Percentiles rank a stretch among this genome's conserved stretches.
Conservation (phyloP, 2,888 invertebrate genomes). For the Phalangium opilio region DNA sequence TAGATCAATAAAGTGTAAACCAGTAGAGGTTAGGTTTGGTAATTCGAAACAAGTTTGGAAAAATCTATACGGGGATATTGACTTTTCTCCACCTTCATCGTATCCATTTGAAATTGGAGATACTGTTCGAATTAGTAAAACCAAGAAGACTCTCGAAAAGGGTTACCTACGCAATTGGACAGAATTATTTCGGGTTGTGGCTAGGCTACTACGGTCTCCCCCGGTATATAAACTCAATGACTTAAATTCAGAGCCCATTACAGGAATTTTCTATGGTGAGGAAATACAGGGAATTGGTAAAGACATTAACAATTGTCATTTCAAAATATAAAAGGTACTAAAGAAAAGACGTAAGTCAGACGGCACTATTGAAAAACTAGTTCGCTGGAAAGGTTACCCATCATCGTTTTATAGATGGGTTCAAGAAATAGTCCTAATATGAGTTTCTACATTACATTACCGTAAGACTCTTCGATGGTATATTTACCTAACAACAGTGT, state of each 20-base stretch:
- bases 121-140: neutral
- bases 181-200: slow-evolving; percentile 1
- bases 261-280: slow-evolving; percentile 1
- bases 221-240: neutral
- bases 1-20: slow-evolving; percentile 3
- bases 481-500: slow-evolving; percentile 22
- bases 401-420: no score
- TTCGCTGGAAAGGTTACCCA: no score
- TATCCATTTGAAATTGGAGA: slow-evolving; percentile 1
- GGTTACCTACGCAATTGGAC: slow-evolving; percentile 9
- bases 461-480: slow-evolving; percentile 20
- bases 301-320: neutral
- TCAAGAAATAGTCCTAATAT: neutral
- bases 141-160: slow-evolving; percentile 1
- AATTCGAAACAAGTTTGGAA: neutral
- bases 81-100: neutral
- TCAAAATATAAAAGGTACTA: neutral
- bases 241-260: neutral
- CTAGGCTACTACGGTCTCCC: neutral
- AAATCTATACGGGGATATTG: neutral
- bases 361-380: no score
- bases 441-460: slow-evolving; percentile 16
- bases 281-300: slow-evolving; percentile 4
- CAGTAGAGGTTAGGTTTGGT: neutral
- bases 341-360: neutral